Base-by-base conservation (phyloP, 2,113 vertebrate species). In the Acrocephalus arundinaceus region DNA sequence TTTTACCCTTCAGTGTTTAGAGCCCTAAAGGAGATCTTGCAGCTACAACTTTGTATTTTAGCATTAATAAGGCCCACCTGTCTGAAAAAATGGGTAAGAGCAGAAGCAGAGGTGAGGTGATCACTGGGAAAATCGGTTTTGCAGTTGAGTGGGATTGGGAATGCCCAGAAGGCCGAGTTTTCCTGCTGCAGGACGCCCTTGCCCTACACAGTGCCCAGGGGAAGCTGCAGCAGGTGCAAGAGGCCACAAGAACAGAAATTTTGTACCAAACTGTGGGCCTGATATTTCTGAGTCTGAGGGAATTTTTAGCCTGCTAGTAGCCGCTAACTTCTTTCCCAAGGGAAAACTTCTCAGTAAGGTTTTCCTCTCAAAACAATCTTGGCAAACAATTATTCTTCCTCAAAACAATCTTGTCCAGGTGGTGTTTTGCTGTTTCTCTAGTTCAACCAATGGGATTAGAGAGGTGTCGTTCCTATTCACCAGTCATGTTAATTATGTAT, bases 101-200 rank as follows among this genome's bases (percentile, higher is more conserved):
- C 19, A 84, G 77, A 54, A n/a, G 54, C 58, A 65, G 59, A 18
- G n/a, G 2, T 4, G 59, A 76, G 21, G 37, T 17, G 75, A 62
- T 15, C 17, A 0, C 7, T 41, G 37, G 52, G 21, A 65, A 52
- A 81, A 46, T 39, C 21, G 25, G 17, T 21, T 57, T 24, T 76
- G 48, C 20, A 20, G 33, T 2, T 28, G 28, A 30, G 5, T 0
- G 7, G 27, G 45, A 13, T 16, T 24, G 61, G 61, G 30, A 39
- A 17, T 23, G 4, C 0, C 37, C 11, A 43, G 13, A 17, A 15
- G 15, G 15, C 20, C 1, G 14, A 48, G 12, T 2, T 57, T 48
- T 52, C 30, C 55, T 58, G 41, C 27, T 37, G 24, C 28, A 35
- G 19, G 6, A 15, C 15, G 18, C 7, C 7, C 41, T 37, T 23